phyloP scores from a whole-genome alignment of 2,888 invertebrate species.

The Tachina fera region DNA sequence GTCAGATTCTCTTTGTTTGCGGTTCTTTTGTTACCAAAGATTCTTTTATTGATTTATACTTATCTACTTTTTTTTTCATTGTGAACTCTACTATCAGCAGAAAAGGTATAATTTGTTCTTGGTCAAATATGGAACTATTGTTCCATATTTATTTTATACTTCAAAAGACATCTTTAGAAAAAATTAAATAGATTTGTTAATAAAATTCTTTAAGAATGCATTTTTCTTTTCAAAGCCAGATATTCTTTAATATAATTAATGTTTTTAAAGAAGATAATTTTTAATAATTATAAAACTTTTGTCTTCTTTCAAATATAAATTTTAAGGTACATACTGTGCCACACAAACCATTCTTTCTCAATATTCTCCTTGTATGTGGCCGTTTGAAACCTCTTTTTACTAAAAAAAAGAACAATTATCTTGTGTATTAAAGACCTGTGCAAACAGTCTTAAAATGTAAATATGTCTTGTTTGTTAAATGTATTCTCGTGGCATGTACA shows the following conservation, averaged over 20 bases:
- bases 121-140: background rate
- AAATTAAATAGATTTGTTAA: too few species aligned
- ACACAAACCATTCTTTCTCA: background rate
- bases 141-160: background rate
- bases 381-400: too few species aligned
- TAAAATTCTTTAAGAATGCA: too few species aligned
- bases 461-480: too few species aligned
- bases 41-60: constrained; percentile 39
- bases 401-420: constrained; percentile 12
- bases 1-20: constrained; percentile 64
- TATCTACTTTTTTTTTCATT: constrained; percentile 22
- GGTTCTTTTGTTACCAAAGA: constrained; percentile 59
- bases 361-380: background rate
- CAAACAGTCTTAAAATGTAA: too few species aligned
- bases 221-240: too few species aligned
- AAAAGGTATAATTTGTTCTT: constrained; percentile 1
- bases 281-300: too few species aligned
- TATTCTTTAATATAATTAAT: background rate
- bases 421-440: too few species aligned
- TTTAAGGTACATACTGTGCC: background rate
- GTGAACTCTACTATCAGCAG: background rate
- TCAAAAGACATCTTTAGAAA: background rate
- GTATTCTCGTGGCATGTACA: too few species aligned
- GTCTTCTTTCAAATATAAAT: background rate
- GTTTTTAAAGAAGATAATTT: too few species aligned